Base-by-base conservation (phyloP, 2,888 invertebrate genomes). In the Torymus aiolomorphi region DNA sequence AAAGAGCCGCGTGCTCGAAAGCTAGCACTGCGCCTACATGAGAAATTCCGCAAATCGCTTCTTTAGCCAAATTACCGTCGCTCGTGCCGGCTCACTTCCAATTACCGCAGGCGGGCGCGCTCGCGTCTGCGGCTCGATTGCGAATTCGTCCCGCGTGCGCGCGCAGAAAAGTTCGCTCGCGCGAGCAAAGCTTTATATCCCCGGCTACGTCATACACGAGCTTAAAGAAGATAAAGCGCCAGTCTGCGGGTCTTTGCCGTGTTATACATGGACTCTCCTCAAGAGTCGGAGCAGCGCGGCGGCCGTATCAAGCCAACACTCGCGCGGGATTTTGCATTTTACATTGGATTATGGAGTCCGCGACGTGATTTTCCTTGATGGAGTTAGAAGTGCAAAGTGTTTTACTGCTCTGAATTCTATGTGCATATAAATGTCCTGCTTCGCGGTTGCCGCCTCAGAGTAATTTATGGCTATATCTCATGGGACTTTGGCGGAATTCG, bases 201-300 rank as follows among this genome's bases (percentile, higher is more conserved):
- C 2, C 20, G 20, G 52, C 49, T 59, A 59, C 31, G 66, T 59
- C 66, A 51, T 24, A 18, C 31, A 31, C 31, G 13, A 67, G 75
- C 59, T 75, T 75, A 67, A 61, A 12, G 61, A 61, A 67, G 61
- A 76, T 61, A 66, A 74, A 66, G 75, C 69, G 31, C 13, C 31
- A 31, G 31, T 31, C 14, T 13, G 65, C 42, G 12, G 54, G 63
- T 52, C 31, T 52, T 4, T 62, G 13, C 24, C 31, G 31, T 31
- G 31, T 31, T 31, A 31, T 31, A 31, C 31, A 31, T 31, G 31
- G 31, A 3, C 31, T 31, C 4, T 8, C n/a, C 10, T 10, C n/a
- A 10, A n/a, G 31, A 18, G n/a, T 18, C 16, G 42, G 20, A 20
- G 5, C 24, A 31, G 54, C 56, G 5, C 14, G 20, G 11, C 16